phyloP scores from a whole-genome alignment of 2,888 invertebrate species.

The Linyphia triangularis region DNA sequence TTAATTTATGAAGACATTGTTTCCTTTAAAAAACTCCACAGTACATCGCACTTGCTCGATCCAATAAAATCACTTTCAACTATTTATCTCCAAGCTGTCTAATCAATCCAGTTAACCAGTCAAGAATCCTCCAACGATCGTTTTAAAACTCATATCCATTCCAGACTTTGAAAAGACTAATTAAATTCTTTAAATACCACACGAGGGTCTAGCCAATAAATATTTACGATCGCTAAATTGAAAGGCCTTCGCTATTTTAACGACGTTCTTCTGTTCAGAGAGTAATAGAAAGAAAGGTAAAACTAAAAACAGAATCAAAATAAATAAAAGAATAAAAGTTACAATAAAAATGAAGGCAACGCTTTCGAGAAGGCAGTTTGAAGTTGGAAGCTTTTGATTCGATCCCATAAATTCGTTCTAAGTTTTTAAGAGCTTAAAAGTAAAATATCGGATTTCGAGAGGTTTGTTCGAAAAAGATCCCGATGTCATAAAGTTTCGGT shows the following conservation, averaged over 20 bases:
- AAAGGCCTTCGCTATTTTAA: constrained; percentile 39
- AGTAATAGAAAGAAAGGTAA: neutral
- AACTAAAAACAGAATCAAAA: constrained; percentile 15
- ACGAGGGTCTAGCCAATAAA: constrained; percentile 24
- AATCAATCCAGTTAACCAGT: neutral
- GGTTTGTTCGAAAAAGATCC: constrained; percentile 9
- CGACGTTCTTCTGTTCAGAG: constrained; percentile 8
- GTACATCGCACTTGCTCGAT: no score
- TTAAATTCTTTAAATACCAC: constrained; percentile 52
- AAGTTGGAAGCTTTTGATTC: constrained; percentile 27
- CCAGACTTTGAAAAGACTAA: constrained; percentile 24
- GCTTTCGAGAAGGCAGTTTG: constrained; percentile 42
- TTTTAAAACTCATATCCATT: neutral
- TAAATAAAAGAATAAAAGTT: constrained; percentile 41
- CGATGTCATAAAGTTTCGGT: constrained; percentile 50
- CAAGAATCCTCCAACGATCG: neutral
- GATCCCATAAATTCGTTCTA: constrained; percentile 45
- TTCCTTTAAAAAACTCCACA: no score
- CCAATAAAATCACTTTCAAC: neutral
- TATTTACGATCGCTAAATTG: constrained; percentile 42
- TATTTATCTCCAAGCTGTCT: neutral
- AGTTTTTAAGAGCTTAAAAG: constrained; percentile 44
- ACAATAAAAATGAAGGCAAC: constrained; percentile 23
- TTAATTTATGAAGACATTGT: no score
- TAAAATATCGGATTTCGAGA: constrained; percentile 49